Evolutionary conservation across 2,888 invertebrate genomes (phyloP).

Genomic region (Meloe dianella): DNA sequence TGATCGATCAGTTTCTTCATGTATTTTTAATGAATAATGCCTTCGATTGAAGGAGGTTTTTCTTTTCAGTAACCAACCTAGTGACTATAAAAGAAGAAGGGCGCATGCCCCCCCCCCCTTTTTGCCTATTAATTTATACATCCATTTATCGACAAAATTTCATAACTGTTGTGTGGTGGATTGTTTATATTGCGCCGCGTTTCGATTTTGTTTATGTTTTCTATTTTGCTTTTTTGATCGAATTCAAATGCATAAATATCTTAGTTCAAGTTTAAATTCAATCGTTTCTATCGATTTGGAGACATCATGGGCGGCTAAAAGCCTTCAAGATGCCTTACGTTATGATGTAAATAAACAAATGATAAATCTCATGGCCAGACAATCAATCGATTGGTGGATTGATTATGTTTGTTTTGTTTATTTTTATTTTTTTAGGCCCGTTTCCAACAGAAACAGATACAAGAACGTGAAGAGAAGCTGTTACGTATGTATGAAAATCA

Average conservation of each 20-base stretch:
- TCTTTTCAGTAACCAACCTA: too few relatives aligned
- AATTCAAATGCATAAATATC: slow-evolving; percentile 51
- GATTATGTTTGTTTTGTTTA: background rate
- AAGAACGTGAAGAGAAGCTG: slow-evolving; percentile 80
- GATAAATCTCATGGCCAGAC: background rate
- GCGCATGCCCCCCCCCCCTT: slow-evolving; percentile 44
- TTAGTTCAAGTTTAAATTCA: slow-evolving; percentile 52
- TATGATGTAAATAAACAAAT: slow-evolving; percentile 43
- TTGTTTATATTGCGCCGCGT: too few relatives aligned
- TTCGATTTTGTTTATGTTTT: too few relatives aligned
- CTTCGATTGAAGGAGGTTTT: too few relatives aligned
- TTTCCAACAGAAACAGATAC: slow-evolving; percentile 82
- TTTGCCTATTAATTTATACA: slow-evolving; percentile 16
- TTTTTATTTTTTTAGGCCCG: slow-evolving; percentile 69
- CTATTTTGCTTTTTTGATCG: background rate
- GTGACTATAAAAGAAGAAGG: slow-evolving; percentile 3
- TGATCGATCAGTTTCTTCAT: too few relatives aligned
- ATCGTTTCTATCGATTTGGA: slow-evolving; percentile 64
- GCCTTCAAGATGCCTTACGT: slow-evolving; percentile 60
- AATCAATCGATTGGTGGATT: background rate
- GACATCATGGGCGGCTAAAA: slow-evolving; percentile 66
- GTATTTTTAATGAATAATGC: too few relatives aligned
- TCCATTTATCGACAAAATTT: slow-evolving; percentile 31
- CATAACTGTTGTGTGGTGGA: background rate
- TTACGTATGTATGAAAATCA: slow-evolving; percentile 73